Evolutionary conservation across 2,888 invertebrate species (phyloP), one percentile per base, ranked within the genome.

Genomic region (Troides helena): DNA sequence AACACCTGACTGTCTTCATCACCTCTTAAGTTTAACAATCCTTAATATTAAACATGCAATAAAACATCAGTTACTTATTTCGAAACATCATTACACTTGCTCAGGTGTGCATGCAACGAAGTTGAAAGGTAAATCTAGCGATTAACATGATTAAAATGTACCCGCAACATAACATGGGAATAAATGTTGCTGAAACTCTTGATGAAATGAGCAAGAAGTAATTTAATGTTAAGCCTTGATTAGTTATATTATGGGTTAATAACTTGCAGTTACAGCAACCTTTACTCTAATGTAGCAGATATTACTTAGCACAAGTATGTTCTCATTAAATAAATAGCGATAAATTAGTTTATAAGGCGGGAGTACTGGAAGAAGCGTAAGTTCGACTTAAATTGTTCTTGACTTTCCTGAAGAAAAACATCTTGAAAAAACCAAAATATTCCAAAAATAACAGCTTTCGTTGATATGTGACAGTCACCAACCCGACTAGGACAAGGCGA

Each of bases 191-290:
- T 58, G 58, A 61, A 43, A 62, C 21, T 23, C 10, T 57, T 53
- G 39, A 61, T 21, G 60, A 68, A 57, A 56, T 53, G 62, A 61
- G 23, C 50, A 70, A 62, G 58, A 60, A 66, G 43, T 46, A 25
- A 46, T 62, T 23, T 62, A 8, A 65, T 39, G 57, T 30, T 59
- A 30, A 66, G 25, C 23, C 43, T 65, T 23, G 23, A 65, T 43
- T 39, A 25, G 62, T 62, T 36, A 17, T 23, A 58, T 58, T 58
- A 58, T n/a, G 53, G 7, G 53, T 53, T 53, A 53, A 53, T n/a
- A 53, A 53, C 18, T 12, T n/a, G 6, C 12, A 7, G 18, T 53
- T 53, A n/a, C 18, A n/a, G n/a, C 53, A 53, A n/a, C 18, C n/a
- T 18, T 53, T 53, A 18, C 50, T 18, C 18, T 50, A 53, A 53